Evolutionary conservation across 2,797 vertebrate species (phyloP).

Genomic region (Decapterus maruadsi): DNA sequence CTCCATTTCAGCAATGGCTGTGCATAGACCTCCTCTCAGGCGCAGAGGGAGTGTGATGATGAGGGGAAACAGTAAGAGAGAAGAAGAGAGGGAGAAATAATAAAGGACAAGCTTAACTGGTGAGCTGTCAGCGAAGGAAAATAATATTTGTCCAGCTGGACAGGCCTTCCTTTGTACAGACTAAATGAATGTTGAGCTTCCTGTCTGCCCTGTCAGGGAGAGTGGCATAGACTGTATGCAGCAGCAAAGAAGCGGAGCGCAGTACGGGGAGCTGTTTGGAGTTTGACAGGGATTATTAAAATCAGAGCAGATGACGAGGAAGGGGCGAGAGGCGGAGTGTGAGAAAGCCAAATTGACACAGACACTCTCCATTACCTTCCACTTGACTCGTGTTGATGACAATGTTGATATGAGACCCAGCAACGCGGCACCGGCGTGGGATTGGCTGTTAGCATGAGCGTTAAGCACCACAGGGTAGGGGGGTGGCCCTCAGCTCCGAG

Average conservation of each 20-base stretch:
- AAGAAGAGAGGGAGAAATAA: slow-evolving; percentile 88
- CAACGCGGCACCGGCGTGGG: slow-evolving; percentile 66
- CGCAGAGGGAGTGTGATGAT: slow-evolving; percentile 66
- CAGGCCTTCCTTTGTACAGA: slow-evolving; percentile 94
- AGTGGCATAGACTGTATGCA: slow-evolving; percentile 88
- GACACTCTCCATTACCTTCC: slow-evolving; percentile 97
- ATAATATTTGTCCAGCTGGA: slow-evolving; percentile 99
- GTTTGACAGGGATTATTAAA: slow-evolving; percentile 99
- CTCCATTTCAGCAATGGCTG: slow-evolving; percentile 83
- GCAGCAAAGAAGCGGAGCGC: slow-evolving; percentile 69
- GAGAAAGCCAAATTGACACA: slow-evolving; percentile 97
- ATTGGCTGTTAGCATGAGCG: slow-evolving; percentile 88
- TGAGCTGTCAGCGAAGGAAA: slow-evolving; percentile 94
- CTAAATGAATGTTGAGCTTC: slow-evolving; percentile 99
- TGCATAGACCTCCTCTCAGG: slow-evolving; percentile 82
- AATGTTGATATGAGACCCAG: slow-evolving; percentile 90
- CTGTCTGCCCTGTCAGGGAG: slow-evolving; percentile 95
- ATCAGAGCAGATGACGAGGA: slow-evolving; percentile 92
- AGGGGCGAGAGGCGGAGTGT: slow-evolving; percentile 89
- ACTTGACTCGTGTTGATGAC: slow-evolving; percentile 93
- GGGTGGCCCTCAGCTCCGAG: slow-evolving; percentile 53
- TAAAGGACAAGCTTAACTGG: slow-evolving; percentile 93
- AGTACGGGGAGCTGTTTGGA: slow-evolving; percentile 90
- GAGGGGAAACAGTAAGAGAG: slow-evolving; percentile 73
- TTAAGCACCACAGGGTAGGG: slow-evolving; percentile 84